Base-by-base conservation (phyloP, 2,797 vertebrate genomes). In the Hemibagrus guttatus region DNA sequence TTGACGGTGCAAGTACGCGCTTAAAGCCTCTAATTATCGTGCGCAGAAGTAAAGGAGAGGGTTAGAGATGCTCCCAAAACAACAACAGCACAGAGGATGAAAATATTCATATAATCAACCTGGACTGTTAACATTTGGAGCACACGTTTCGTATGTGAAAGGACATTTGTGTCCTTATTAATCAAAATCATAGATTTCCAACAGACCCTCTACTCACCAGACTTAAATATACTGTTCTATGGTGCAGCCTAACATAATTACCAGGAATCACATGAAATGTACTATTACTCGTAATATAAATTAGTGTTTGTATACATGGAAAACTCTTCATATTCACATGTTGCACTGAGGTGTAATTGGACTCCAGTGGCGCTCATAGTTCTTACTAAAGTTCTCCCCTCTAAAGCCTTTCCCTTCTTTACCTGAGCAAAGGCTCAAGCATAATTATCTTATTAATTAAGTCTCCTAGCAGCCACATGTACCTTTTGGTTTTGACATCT, bases 401-500 rank as follows among this genome's bases (percentile, higher is more conserved):
- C 88, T 89, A 46, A 79, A 84, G 76, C 83, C 79, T 84, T 87
- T 59, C 61, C 46, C 88, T 69, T 81, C 74, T 82, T 85, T 80
- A 49, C 42, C 88, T 66, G 82, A 78, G 61, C 56, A 87, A 88
- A 86, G 84, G 90, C 89, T 86, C 86, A 81, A 84, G 78, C 87
- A 87, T 90, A 90, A 94, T 93, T 87, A 76, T 76, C n/a, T 56
- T 54, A 91, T 93, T 84, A 91, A 90, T 89, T 42, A 84, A 87
- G 86, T 91, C 90, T 91, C 92, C 86, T 89, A 90, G 87, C 86
- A 92, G 92, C 85, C 72, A 0, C 86, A 21, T 56, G 52, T 54
- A 31, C 16, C 52, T 56, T 56, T 56, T 56, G 74, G 8, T 93
- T 92, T 92, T 91, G 89, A 84, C 84, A 59, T 87, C 7, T 71